Conservation (phyloP, 1,140 invertebrate species). For the Metopolophium dirhodum region DNA sequence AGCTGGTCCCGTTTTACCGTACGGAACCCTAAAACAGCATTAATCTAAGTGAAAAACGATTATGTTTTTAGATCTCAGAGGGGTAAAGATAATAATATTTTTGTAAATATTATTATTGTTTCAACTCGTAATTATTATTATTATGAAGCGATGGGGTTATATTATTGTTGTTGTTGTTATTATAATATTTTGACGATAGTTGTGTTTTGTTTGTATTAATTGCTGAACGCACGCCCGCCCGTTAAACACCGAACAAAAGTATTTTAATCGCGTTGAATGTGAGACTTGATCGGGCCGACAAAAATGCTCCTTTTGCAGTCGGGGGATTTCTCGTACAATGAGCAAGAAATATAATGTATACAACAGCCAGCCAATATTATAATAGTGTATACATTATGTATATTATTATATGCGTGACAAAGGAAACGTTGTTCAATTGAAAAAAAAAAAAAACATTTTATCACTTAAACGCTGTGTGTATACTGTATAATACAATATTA, state of each 20-base stretch:
- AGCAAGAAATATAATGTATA: not conserved
- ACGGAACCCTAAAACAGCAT: not conserved
- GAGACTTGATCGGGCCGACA: constrained; percentile 19
- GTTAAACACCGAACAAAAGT: not conserved
- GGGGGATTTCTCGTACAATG: not conserved
- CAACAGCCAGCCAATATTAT: not conserved
- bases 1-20: no score
- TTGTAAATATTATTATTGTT: constrained; percentile 1
- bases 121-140: not conserved
- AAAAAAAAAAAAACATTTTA: constrained; percentile 4
- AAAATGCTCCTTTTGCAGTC: constrained; percentile 31
- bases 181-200: not conserved
- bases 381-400: not conserved
- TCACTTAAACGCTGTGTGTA: not conserved
- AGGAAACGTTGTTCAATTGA: constrained; percentile 17
- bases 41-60: not conserved
- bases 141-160: not conserved
- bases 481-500: not conserved
- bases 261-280: not conserved
- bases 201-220: not conserved
- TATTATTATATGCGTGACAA: not conserved
- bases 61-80: not conserved
- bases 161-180: not conserved
- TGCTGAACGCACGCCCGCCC: not conserved
- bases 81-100: not conserved